Evolutionary conservation across 2,888 invertebrate species (phyloP).

Genomic region (Rhyacophila evoluta): DNA sequence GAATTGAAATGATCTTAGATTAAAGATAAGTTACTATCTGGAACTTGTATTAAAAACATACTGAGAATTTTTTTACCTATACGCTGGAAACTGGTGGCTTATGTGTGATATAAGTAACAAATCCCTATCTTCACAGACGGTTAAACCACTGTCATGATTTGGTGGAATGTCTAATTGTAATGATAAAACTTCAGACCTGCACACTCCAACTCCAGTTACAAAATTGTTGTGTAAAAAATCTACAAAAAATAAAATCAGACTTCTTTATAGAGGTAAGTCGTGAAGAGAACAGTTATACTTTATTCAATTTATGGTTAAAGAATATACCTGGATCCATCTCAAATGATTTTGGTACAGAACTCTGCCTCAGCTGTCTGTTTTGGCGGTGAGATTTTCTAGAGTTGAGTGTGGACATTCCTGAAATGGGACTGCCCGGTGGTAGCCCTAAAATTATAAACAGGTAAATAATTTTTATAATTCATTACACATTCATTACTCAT

Average conservation of each 20-base stretch:
- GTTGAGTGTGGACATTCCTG: constrained; percentile 67
- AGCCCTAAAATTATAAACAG: constrained; percentile 31
- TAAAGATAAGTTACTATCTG: too few relatives aligned
- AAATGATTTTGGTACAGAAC: constrained; percentile 67
- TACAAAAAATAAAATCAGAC: constrained; percentile 33
- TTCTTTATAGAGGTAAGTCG: neutral
- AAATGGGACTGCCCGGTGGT: constrained; percentile 59
- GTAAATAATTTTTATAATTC: too few relatives aligned
- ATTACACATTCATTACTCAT: too few relatives aligned
- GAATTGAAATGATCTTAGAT: too few relatives aligned
- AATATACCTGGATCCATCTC: constrained; percentile 51
- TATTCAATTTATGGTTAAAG: too few relatives aligned
- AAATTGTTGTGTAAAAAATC: constrained; percentile 51
- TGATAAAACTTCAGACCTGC: constrained; percentile 65
- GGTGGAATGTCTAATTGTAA: constrained; percentile 67
- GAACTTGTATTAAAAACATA: too few relatives aligned
- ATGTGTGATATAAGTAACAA: constrained; percentile 65
- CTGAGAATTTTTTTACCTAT: constrained; percentile 63
- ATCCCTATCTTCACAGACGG: constrained; percentile 64
- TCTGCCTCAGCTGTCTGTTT: constrained; percentile 63
- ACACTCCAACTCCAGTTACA: constrained; percentile 65
- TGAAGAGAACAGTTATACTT: too few relatives aligned
- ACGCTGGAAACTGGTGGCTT: constrained; percentile 65
- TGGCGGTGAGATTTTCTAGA: constrained; percentile 64
- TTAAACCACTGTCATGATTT: constrained; percentile 65